These are phyloP conservation scores for Indri indri DNA, from an alignment of 2,113 vertebrate genomes.

Conservation along the genomic window DNA sequence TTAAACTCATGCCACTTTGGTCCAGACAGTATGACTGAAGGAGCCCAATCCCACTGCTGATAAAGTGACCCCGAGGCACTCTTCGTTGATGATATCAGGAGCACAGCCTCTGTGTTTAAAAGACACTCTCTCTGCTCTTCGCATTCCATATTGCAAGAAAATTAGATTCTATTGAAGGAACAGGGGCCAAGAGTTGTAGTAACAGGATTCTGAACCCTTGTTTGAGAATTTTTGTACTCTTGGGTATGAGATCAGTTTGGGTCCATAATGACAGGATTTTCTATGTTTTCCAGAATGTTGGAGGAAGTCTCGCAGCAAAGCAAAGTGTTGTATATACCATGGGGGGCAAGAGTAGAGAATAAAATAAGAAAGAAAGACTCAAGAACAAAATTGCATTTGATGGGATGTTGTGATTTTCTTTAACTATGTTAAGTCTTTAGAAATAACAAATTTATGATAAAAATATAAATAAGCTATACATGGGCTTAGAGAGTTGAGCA, in stretches of 20 bases:
- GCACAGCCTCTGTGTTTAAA: neutral
- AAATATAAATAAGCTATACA: neutral
- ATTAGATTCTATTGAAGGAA: conserved; percentile 19
- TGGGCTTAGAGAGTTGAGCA: neutral
- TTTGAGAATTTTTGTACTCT: neutral
- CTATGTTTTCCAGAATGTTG: neutral
- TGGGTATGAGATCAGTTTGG: neutral
- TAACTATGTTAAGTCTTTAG: neutral
- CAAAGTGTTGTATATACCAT: neutral
- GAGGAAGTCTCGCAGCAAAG: neutral
- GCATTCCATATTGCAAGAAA: neutral
- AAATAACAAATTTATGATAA: neutral
- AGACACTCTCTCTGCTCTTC: neutral
- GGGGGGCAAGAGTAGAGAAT: neutral
- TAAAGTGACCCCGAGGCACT: neutral
- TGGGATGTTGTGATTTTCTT: neutral
- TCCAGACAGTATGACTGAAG: neutral
- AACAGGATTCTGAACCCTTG: neutral
- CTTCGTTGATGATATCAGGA: neutral
- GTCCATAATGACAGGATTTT: neutral
- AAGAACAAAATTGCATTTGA: neutral
- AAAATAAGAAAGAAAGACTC: neutral
- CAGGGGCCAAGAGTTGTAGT: neutral
- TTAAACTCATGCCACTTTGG: neutral
- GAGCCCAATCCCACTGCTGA: neutral